Evolutionary conservation across 1,140 invertebrate genomes (phyloP).

Genomic region (Sinella curviseta): DNA sequence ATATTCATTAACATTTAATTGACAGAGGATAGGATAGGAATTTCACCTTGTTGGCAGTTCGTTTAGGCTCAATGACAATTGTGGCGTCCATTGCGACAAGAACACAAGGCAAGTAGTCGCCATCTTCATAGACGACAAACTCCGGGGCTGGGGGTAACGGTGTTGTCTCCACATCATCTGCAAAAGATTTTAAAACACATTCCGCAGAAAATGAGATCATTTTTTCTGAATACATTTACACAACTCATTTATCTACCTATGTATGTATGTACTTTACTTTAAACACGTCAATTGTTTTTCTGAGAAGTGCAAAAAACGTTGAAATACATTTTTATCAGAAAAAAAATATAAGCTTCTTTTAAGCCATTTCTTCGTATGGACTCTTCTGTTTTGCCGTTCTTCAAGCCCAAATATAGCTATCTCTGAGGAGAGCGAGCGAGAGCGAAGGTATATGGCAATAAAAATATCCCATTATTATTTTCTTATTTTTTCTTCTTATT

Average conservation of each 20-base stretch:
- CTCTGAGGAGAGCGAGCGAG: not conserved
- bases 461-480: not conserved
- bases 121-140: conserved; percentile 39
- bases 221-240: not conserved
- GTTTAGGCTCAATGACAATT: conserved; percentile 45
- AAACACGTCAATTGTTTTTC: no score
- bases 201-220: not conserved
- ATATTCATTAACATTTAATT: not conserved
- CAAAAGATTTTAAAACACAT: not conserved
- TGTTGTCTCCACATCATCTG: conserved; percentile 2
- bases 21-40: not conserved
- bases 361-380: no score
- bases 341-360: no score
- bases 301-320: no score
- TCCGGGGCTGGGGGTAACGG: conserved; percentile 30
- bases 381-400: not conserved
- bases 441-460: not conserved
- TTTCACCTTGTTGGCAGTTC: conserved; percentile 43
- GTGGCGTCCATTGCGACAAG: conserved; percentile 44
- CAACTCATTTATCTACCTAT: no score
- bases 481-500: not conserved
- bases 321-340: no score
- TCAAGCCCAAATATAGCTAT: not conserved
- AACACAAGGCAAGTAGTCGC: conserved; percentile 44
- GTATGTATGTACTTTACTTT: no score